Percentiles rank a stretch among this genome's conserved stretches.
These are phyloP conservation scores for Drosophila kanapiae DNA, from an alignment of 1,140 invertebrate genomes.

Conservation along the genomic window DNA sequence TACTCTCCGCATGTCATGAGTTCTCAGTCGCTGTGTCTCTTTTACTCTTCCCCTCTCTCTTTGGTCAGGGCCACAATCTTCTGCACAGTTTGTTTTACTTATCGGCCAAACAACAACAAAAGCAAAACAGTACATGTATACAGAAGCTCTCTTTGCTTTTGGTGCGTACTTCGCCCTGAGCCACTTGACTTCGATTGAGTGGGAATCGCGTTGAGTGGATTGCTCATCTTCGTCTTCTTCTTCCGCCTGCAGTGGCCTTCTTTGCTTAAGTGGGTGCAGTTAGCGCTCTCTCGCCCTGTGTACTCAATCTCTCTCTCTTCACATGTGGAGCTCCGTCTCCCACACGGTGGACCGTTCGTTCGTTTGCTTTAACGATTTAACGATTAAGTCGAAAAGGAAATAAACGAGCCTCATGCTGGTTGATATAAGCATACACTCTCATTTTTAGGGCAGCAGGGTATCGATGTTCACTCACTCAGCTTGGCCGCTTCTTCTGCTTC, in stretches of 20 bases:
- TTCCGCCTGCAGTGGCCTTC: conserved; percentile 33
- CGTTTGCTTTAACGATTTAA: conserved; percentile 50
- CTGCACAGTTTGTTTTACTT: conserved; percentile 66
- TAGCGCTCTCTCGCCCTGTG: neutral
- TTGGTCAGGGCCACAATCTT: conserved; percentile 41
- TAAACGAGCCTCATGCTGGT: conserved; percentile 33
- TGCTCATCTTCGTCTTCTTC: conserved; percentile 6
- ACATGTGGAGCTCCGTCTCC: conserved; percentile 6
- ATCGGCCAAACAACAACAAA: conserved; percentile 42
- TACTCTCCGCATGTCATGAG: conserved; percentile 57
- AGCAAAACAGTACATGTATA: conserved; percentile 47
- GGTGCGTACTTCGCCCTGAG: conserved; percentile 13
- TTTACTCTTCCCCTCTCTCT: conserved; percentile 18
- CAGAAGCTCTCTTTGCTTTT: conserved; percentile 48
- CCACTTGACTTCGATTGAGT: conserved; percentile 25
- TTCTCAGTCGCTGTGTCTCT: conserved; percentile 7
- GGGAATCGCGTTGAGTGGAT: conserved; percentile 24
- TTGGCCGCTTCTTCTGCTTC: neutral
- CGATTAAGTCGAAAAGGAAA: conserved; percentile 52
- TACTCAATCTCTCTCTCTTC: neutral
- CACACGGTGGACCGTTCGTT: conserved; percentile 10
- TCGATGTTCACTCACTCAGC: neutral
- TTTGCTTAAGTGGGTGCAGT: conserved; percentile 28
- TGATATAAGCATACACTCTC: conserved; percentile 28
- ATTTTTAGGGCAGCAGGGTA: conserved; percentile 1